Evolutionary conservation across 1,140 invertebrate species (phyloP), one percentile per base, ranked within the genome.

Genomic region (Brachionus koreanus): DNA sequence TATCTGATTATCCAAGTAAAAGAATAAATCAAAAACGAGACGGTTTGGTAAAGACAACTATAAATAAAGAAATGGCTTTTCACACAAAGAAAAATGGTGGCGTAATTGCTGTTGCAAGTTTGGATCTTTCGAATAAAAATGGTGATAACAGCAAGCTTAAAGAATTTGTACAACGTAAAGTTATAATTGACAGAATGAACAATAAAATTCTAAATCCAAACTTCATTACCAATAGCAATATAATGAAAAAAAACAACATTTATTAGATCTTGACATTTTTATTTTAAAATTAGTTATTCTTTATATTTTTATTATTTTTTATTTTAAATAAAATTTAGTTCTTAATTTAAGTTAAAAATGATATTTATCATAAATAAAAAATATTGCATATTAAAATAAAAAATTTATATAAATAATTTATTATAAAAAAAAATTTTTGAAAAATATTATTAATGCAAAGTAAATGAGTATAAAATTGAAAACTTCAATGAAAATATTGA

Each of bases 41-140:
- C 1, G 33, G 25, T 25, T 4, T 65, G 9, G 13, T 12, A n/a
- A 19, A 16, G 39, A 23, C 35, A 42, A 79, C 57, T 61, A 65
- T 79, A 10, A 79, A 61, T 13, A 79, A 79, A 65, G 61, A 61
- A 39, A 65, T 61, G 39, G 33, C 49, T 42, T 79, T 23, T 42
- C 76, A 79, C 42, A 65, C 76, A 29, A 79, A 79, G 33, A 25
- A 23, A 79, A 43, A 79, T 19, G 76, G 76, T 16, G 76, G 76
- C 5, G 33, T 79, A 10, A 52, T 79, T n/a, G 49, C 76, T 16
- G 39, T 79, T 35, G 39, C 76, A 4, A 61, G 49, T 4, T 35
- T 79, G 23, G 76, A 79, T 61, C 33, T 79, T 19, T 57, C 76
- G 2, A 43, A 79, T n/a, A 39, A 79, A 79, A 42, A 25, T 39